A percentile compares a stretch with the other conserved stretches of the same genome.
These are phyloP conservation scores for Eulemur macaco DNA, from an alignment of 2,113 vertebrate species.

Conservation along the genomic window DNA sequence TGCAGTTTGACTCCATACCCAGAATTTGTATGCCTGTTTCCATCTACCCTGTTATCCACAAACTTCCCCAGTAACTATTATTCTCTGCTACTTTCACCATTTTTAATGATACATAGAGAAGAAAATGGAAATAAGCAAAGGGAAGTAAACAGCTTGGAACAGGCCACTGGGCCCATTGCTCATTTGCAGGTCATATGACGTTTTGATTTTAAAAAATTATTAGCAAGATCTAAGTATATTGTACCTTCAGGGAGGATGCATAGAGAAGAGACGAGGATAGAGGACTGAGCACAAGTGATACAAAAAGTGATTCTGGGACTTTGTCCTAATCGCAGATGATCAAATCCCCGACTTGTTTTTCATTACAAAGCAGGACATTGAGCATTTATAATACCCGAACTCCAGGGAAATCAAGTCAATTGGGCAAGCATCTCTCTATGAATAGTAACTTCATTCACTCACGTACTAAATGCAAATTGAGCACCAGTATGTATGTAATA, in stretches of 20 bases:
- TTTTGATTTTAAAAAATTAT: conserved; percentile 25
- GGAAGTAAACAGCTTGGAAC: neutral
- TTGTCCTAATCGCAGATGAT: neutral
- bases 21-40: neutral
- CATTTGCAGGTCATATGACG: neutral
- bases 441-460: neutral
- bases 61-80: neutral
- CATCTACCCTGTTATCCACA: neutral
- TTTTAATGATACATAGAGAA: neutral
- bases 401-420: neutral
- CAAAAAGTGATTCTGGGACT: neutral
- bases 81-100: neutral
- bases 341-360: neutral
- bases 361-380: neutral
- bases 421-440: neutral
- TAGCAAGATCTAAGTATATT: neutral
- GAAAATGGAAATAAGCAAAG: neutral
- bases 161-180: neutral
- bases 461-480: neutral
- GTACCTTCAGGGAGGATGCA: neutral
- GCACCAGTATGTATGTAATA: neutral
- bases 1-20: neutral
- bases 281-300: neutral
- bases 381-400: neutral
- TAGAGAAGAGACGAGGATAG: neutral